Base-by-base conservation (phyloP, 2,113 vertebrate species). In the Rhodinocichla rosea region DNA sequence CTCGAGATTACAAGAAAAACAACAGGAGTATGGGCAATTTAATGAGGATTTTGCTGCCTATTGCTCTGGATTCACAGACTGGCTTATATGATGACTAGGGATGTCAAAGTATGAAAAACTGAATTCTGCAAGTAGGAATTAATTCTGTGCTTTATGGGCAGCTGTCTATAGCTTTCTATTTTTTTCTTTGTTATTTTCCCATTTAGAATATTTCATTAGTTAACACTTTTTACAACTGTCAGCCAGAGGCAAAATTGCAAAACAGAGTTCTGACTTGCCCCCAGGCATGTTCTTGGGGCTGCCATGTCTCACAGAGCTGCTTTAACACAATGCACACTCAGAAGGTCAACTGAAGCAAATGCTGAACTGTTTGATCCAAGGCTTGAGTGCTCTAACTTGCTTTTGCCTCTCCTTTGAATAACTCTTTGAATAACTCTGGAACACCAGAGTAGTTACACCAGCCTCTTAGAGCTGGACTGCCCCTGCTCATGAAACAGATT, bases 161-260 rank as follows among this genome's bases (percentile, higher is more conserved):
- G 62, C 70, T 82, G 56, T 47, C 79, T 49, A 15, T 14, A 52
- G 26, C 30, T 71, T 86, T 83, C 33, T 56, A 5, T 4, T 15
- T 57, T 37, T 52, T 32, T 3, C 6, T 45, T 53, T 62, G 33
- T 53, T 88, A 69, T 95, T 95, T 93, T 86, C 64, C 23, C 19
- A 8, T 83, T 89, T 89, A 88, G 83, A 90, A 83, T 57, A 77
- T 63, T 92, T 88, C 71, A 86, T 95, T 94, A 77, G 85, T 27
- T 86, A 88, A 83, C 55, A 63, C 33, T 73, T 86, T 37, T 64
- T 86, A 92, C 55, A 83, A 28, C 92, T 93, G 75, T 93, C 90
- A 95, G 92, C 94, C 90, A 80, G 92, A 86, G 94, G 94, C 90
- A 90, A 90, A 85, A 90, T 11, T 79, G 76, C 67, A 79, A 68